These are phyloP conservation scores for Pararge aegeria DNA, from an alignment of 1,140 invertebrate species.

Conservation along the genomic window DNA sequence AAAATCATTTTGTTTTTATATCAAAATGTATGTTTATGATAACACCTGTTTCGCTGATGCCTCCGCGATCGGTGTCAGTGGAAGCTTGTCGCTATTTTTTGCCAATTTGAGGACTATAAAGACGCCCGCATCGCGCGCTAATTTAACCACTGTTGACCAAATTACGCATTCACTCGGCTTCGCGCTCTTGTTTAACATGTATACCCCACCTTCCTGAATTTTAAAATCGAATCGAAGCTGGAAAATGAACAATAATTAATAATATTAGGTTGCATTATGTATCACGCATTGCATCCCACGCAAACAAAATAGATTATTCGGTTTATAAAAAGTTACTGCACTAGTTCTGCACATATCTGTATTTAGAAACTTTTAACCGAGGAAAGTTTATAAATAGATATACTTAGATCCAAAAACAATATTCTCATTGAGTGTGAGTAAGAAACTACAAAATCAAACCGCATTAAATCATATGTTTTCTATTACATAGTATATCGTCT, in stretches of 20 bases:
- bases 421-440: too few species aligned
- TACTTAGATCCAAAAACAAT: too few species aligned
- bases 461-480: too few species aligned
- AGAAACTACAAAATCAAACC: too few species aligned
- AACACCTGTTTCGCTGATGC: conserved; percentile 79
- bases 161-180: conserved; percentile 67
- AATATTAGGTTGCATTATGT: too few species aligned
- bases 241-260: background rate
- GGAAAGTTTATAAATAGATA: too few species aligned
- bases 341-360: too few species aligned
- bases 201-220: background rate
- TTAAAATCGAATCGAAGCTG: background rate
- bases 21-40: conserved; percentile 79
- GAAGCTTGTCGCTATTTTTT: conserved; percentile 75
- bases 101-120: conserved; percentile 78
- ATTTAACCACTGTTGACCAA: conserved; percentile 74
- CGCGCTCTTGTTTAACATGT: conserved; percentile 28
- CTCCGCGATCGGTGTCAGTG: conserved; percentile 75
- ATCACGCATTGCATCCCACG: too few species aligned
- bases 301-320: too few species aligned
- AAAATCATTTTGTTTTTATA: conserved; percentile 79
- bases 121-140: conserved; percentile 74
- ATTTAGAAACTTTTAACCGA: too few species aligned
- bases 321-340: too few species aligned
- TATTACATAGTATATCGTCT: too few species aligned